Evolutionary conservation across 2,888 invertebrate species (phyloP).

Genomic region (Colostygia pectinataria): DNA sequence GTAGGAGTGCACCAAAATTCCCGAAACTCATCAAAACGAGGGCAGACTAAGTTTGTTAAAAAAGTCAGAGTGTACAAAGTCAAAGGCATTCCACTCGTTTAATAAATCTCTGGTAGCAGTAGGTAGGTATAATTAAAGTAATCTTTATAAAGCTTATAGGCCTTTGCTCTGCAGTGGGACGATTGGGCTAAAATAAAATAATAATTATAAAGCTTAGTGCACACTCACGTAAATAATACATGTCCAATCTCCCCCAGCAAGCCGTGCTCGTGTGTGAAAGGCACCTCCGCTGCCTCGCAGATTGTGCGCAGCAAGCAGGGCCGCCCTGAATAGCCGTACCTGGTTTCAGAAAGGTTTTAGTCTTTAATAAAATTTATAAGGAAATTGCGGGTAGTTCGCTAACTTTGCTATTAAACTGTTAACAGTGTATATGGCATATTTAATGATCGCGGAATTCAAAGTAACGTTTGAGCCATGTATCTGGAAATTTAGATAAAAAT

Average conservation of each 20-base stretch:
- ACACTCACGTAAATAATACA: constrained; percentile 88
- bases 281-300: constrained; percentile 88
- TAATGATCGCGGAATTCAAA: neutral
- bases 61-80: no score
- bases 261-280: constrained; percentile 87
- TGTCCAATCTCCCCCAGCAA: constrained; percentile 89
- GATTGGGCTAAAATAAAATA: no score
- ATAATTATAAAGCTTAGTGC: constrained; percentile 1
- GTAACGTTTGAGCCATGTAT: no score
- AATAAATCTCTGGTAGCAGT: no score
- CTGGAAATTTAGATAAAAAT: no score
- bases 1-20: no score
- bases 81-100: no score
- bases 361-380: constrained; percentile 45
- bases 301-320: constrained; percentile 89
- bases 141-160: no score
- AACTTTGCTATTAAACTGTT: constrained; percentile 16
- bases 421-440: constrained; percentile 12
- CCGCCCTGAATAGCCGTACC: constrained; percentile 85
- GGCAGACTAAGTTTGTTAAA: no score
- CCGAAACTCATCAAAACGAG: no score
- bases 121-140: no score
- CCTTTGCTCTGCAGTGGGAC: no score
- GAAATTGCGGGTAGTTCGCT: constrained; percentile 27
- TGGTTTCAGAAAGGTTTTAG: constrained; percentile 59